A percentile compares a stretch with the other conserved stretches of the same genome.
phyloP scores from a whole-genome alignment of 2,113 vertebrate species.

The Desmodus rotundus region DNA sequence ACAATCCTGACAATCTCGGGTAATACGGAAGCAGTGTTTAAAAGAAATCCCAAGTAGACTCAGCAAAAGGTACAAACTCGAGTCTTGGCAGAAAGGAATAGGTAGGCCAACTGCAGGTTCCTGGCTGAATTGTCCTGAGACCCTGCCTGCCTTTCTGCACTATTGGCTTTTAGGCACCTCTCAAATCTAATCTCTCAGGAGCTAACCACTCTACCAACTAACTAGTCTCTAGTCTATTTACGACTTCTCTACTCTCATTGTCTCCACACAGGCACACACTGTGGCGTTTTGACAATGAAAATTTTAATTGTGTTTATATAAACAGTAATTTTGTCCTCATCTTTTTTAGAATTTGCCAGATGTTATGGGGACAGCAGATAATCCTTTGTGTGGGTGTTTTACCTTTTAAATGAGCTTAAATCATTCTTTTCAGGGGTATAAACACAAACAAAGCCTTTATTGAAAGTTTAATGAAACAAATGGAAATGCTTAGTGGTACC shows the following conservation, averaged over 20 bases:
- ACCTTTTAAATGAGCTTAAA: slow-evolving; percentile 26
- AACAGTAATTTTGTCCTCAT: slow-evolving; percentile 23
- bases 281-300: slow-evolving; percentile 7
- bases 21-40: not conserved
- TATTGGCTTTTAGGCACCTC: not conserved
- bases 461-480: slow-evolving; percentile 64
- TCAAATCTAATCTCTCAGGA: not conserved
- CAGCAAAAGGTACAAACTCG: not conserved
- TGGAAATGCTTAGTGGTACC: slow-evolving; percentile 32
- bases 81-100: not conserved
- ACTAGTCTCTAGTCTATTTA: not conserved
- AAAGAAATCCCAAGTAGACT: not conserved
- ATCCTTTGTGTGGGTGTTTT: slow-evolving; percentile 36
- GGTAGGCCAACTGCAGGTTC: not conserved
- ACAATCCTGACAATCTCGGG: not conserved
- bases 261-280: not conserved
- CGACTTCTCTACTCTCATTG: not conserved
- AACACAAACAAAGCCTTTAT: slow-evolving; percentile 51
- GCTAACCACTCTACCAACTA: not conserved
- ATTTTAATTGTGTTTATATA: not conserved
- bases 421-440: slow-evolving; percentile 45
- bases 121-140: not conserved
- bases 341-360: slow-evolving; percentile 32
- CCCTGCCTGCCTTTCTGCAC: not conserved
- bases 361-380: slow-evolving; percentile 42